These are phyloP conservation scores for Drosophila mettleri DNA, from an alignment of 2,888 invertebrate species.

Conservation along the genomic window DNA sequence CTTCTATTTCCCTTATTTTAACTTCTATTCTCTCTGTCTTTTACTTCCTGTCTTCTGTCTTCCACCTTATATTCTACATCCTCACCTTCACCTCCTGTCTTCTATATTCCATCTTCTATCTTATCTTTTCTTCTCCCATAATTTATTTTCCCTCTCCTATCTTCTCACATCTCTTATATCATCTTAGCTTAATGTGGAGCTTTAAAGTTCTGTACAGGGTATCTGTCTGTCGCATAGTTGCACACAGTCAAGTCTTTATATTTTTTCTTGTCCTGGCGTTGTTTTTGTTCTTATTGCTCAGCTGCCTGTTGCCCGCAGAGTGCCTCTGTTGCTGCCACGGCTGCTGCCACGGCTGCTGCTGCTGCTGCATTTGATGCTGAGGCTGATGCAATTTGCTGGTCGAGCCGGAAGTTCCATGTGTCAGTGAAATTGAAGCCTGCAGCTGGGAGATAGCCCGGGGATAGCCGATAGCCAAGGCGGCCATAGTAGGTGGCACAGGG, in stretches of 20 bases:
- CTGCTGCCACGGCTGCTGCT: slow-evolving; percentile 30
- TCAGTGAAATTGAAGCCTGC: slow-evolving; percentile 60
- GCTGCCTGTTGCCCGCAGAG: slow-evolving; percentile 34
- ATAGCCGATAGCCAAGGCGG: background rate
- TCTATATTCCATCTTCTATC: background rate
- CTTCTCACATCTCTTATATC: background rate
- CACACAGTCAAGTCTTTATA: background rate
- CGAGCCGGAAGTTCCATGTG: slow-evolving; percentile 78
- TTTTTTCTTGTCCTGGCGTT: slow-evolving; percentile 7
- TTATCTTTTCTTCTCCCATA: no score
- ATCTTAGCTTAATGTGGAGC: background rate
- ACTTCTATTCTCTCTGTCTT: no score
- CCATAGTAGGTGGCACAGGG: background rate
- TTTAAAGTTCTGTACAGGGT: slow-evolving; percentile 4
- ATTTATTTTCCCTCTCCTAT: background rate
- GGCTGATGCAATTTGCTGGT: slow-evolving; percentile 72
- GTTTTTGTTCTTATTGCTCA: slow-evolving; percentile 24
- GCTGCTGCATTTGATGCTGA: background rate
- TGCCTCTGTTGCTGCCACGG: background rate
- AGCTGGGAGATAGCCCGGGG: slow-evolving; percentile 13
- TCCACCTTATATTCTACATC: background rate
- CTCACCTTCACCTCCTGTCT: background rate
- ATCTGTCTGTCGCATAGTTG: background rate
- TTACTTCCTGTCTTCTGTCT: background rate
- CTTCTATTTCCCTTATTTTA: no score